Base-by-base conservation (phyloP, 2,113 vertebrate genomes). In the Boulengeromyrus knoepffleri region DNA sequence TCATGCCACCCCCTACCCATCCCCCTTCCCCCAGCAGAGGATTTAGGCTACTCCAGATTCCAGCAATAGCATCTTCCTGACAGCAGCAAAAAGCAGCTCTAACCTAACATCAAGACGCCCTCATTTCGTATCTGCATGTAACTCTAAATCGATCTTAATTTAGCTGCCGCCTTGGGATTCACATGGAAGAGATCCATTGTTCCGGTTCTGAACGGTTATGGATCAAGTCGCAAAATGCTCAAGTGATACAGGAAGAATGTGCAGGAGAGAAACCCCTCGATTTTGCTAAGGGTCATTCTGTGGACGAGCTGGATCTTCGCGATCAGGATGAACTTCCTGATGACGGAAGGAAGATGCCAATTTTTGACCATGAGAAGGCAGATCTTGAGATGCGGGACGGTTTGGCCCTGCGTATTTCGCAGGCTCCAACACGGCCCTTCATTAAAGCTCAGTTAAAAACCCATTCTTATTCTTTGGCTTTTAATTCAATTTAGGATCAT, bases 61-160 rank as follows among this genome's bases (percentile, higher is more conserved):
- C 21, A 49, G 87, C 89, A 90, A 91, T 86, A 87, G 90, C 85
- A 85, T 91, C 89, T 83, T 88, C 52, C 27, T 6, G 56, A 88
- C 21, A 31, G 74, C 10, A 87, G 88, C 12, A n/a, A 58, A 56
- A 56, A 24, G 45, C 12, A 47, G 31, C 70, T 89, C 4, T 88
- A 39, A 88, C 53, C 58, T 47, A 31, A 10, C 13, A 17, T 88
- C 56, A 27, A 39, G 88, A 66, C 24, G 21, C 24, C 56, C 53
- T 46, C 58, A 5, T 70, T 46, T 42, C 85, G 1, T 53, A 87
- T 27, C 21, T 21, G 45, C 83, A 15, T 5, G 21, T 49, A 46
- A 87, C 3, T 47, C 85, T 52, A n/a, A 53, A 36, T 31, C 49
- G 15, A 31, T 31, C 27, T 87, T 36, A 36, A 87, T 87, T 45